A percentile compares a stretch with the other conserved stretches of the same genome.
Conservation (phyloP, 2,797 vertebrate species). For the Pangasius larnaudii region DNA sequence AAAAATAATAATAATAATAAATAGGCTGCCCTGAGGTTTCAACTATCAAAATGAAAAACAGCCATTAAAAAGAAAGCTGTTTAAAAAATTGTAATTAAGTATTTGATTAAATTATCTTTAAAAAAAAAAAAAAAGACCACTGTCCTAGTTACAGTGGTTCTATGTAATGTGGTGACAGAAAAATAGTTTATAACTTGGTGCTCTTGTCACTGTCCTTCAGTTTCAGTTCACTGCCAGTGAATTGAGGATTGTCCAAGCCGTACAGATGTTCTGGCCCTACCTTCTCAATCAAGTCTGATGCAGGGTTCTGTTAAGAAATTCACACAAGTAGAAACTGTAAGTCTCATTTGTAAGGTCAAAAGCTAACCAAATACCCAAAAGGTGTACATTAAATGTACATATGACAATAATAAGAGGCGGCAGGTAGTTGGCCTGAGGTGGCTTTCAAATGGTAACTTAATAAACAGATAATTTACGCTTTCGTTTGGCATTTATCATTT, state of each 20-base stretch:
- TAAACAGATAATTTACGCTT: background rate
- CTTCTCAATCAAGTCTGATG: constrained; percentile 60
- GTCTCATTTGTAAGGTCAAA: background rate
- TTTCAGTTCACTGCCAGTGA: constrained; percentile 56
- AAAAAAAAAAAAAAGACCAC: no score
- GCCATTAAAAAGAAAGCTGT: background rate
- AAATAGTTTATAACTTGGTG: constrained; percentile 69
- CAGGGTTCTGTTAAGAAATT: constrained; percentile 37
- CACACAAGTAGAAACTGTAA: background rate
- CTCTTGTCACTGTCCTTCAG: constrained; percentile 58
- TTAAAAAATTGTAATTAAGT: background rate
- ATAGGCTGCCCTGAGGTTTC: background rate
- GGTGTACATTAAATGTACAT: background rate
- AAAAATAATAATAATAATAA: background rate
- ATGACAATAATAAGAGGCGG: background rate
- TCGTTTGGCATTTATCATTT: background rate
- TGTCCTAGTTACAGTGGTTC: background rate
- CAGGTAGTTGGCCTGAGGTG: background rate
- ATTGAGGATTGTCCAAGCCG: constrained; percentile 61
- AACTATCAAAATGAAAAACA: background rate
- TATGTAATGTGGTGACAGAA: background rate
- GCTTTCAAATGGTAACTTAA: background rate
- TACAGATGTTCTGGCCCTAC: constrained; percentile 49
- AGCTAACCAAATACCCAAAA: background rate
- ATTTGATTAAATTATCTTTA: background rate